Evolutionary conservation across 2,888 invertebrate species (phyloP), one percentile per base, ranked within the genome.

Genomic region (Cyclophora punctaria): DNA sequence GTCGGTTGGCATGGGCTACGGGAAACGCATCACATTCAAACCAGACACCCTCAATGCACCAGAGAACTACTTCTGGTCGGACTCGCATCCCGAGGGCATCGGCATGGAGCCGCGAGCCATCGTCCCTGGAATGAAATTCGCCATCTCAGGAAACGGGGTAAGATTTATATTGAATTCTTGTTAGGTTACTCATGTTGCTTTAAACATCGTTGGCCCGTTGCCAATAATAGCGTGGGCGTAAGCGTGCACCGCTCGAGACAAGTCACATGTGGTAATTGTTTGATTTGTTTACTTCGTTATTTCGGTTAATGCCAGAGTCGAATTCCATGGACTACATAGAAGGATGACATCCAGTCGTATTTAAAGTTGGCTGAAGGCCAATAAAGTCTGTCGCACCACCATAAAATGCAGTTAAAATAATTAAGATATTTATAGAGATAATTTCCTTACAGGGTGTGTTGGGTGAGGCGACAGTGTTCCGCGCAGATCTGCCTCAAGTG

Each of bases 51-150:
- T 90, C 33, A 83, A 91, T 49, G 77, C 81, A 7, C 91, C 91
- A 3, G 89, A 92, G 59, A 93, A 93, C 75, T 93, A 91, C 73
- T 92, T 95, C 78, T 94, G 94, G 94, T 94, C 94, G 34, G 94
- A 95, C 77, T 93, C 92, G 43, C 92, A 92, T 62, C 91, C 93
- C 3, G 93, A 93, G 65, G 94, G 94, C 41, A 82, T 92, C 53
- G 94, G 93, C 47, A 85, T 93, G 70, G 93, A 93, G 71, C 88
- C 92, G 2, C 88, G 92, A 45, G 93, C 93, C 4, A 90, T 93
- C 41, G 89, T 90, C 56, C 91, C 90, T 41, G 92, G 92, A 40
- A 92, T 92, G 92, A 90, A 90, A 64, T 93, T 93, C 75, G 72
- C 84, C 7, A 88, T 93, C 50, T 82, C 89, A 56, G 91, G 92